phyloP scores from a whole-genome alignment of 2,797 vertebrate genomes.

The Botia almorhae region DNA sequence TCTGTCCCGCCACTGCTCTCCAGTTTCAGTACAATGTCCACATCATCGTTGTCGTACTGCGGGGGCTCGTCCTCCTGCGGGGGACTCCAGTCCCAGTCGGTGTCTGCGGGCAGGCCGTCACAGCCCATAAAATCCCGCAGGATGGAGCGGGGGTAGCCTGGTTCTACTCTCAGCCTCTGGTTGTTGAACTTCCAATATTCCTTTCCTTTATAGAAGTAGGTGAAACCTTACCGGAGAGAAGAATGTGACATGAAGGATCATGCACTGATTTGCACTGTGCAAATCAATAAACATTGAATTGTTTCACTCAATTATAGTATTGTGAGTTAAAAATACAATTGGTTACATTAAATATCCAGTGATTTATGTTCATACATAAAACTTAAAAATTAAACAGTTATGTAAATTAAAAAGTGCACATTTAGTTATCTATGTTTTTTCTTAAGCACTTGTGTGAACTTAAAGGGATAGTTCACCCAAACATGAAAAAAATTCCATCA shows the following conservation, averaged over 20 bases:
- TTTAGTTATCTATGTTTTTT: no score
- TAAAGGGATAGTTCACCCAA: no score
- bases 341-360: no score
- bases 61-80: conserved; percentile 80
- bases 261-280: no score
- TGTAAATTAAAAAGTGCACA: no score
- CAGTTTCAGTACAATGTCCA: conserved; percentile 95
- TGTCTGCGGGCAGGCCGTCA: conserved; percentile 82
- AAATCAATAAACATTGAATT: no score
- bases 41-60: conserved; percentile 85
- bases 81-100: conserved; percentile 83
- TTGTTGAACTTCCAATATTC: conserved; percentile 94
- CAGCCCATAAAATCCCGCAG: conserved; percentile 99
- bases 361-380: no score
- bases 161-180: conserved; percentile 86
- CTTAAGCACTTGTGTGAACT: no score
- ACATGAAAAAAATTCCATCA: no score
- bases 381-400: no score
- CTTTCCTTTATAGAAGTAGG: conserved; percentile 92
- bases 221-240: conserved; percentile 77
- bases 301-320: no score
- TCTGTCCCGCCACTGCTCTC: conserved; percentile 94
- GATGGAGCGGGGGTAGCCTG: conserved; percentile 90
- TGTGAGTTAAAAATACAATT: no score
- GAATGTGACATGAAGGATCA: not conserved